Base-by-base conservation (phyloP, 2,113 vertebrate species). In the Varanus komodoensis region DNA sequence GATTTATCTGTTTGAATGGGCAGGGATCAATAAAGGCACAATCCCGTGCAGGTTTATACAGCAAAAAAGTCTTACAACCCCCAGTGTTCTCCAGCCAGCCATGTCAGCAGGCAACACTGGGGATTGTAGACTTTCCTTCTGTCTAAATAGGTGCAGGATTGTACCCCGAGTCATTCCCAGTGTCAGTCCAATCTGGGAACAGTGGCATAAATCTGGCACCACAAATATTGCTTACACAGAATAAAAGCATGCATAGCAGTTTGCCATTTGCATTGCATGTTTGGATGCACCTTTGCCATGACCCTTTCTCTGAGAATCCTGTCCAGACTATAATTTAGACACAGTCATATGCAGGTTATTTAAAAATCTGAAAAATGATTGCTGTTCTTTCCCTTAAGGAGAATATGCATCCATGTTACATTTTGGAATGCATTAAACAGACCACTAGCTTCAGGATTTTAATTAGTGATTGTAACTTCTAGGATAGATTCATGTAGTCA, bases 391-490 rank as follows among this genome's bases (percentile, higher is more conserved):
- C 85, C 75, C 0, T 74, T 52, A 79, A 81, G 78, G 80, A 87
- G 91, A 87, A 91, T 88, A 69, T 38, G 57, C 91, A 77, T 54
- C 19, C 0, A 1, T 0, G 1, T 87, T 87, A 78, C n/a, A 1
- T 85, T 92, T 87, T 84, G 34, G 78, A 52, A 50, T 48, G 4
- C 48, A 84, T 84, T 84, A 67, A 44, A 12, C 48, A 7, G 0
- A 54, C 34, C 38, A 71, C 81, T 87, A 85, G 71, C 78, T 92
- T 90, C 84, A 92, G 34, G 23, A 89, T 67, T 86, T 82, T 82
- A 89, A 79, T 87, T 89, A 89, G 82, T 84, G 92, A 73, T 74
- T 93, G 92, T 90, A 87, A 52, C 82, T 67, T 52, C 91, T 54
- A 67, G 86, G 91, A 48, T 0, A 0, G 86, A 91, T 94, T 89